phyloP scores from a whole-genome alignment of 2,113 vertebrate species.

The Coryphaenoides rupestris region DNA sequence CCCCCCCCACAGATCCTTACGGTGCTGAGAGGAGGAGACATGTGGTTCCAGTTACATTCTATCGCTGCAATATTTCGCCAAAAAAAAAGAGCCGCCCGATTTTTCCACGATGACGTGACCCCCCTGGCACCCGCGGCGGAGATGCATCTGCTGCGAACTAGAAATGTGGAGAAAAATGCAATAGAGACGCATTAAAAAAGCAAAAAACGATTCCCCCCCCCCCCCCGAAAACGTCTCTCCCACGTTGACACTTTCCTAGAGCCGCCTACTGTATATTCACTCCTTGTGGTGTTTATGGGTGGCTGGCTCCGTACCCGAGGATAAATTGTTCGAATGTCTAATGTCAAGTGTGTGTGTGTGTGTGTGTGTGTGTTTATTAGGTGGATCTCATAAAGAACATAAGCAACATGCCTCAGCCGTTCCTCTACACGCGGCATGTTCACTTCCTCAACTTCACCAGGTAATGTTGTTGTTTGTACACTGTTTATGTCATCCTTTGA shows the following conservation, averaged over 20 bases:
- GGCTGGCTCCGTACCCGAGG: not conserved
- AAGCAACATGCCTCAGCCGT: constrained; percentile 91
- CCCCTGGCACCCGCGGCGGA: not conserved
- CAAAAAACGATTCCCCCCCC: too few relatives aligned
- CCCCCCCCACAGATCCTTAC: not conserved
- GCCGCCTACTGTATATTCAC: too few relatives aligned
- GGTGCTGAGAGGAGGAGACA: not conserved
- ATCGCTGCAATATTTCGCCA: constrained; percentile 15
- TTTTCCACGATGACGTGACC: constrained; percentile 27
- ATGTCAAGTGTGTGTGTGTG: constrained; percentile 1
- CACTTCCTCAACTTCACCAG: constrained; percentile 99
- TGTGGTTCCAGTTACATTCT: constrained; percentile 25
- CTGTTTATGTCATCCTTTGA: not conserved
- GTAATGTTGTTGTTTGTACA: constrained; percentile 50
- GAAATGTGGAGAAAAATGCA: too few relatives aligned
- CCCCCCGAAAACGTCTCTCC: too few relatives aligned
- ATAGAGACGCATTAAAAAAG: too few relatives aligned
- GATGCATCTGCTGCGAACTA: not conserved
- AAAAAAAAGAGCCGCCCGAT: not conserved
- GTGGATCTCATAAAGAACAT: constrained; percentile 97
- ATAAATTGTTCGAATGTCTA: too few relatives aligned
- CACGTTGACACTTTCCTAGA: too few relatives aligned
- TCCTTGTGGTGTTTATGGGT: not conserved
- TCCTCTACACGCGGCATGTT: constrained; percentile 96
- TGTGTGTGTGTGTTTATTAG: constrained; percentile 64